Conservation (phyloP, 2,888 invertebrate species). For the Lepeophtheirus nordmannii region DNA sequence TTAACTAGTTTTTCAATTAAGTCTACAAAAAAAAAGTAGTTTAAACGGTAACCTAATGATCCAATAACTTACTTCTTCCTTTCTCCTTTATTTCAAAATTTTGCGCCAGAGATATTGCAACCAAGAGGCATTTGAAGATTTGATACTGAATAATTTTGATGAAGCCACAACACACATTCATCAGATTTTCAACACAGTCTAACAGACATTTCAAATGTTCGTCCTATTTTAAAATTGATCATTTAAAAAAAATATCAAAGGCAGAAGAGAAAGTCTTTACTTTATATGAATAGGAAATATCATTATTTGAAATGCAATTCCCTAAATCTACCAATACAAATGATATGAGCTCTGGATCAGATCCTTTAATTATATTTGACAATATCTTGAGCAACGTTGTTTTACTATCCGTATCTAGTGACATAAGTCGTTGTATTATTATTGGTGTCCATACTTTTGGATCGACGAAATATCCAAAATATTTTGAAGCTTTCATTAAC, state of each 20-base stretch:
- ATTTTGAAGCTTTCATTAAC: constrained; percentile 6
- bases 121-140: constrained; percentile 6
- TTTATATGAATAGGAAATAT: neutral
- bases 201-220: neutral
- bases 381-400: neutral
- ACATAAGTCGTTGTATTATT: neutral
- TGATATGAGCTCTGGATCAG: neutral
- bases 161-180: neutral
- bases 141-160: neutral
- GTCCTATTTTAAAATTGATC: neutral
- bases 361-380: constrained; percentile 6
- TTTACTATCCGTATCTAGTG: neutral
- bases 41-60: neutral
- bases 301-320: neutral
- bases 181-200: neutral
- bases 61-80: neutral
- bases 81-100: neutral
- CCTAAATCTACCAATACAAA: neutral
- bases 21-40: neutral
- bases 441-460: constrained; percentile 6
- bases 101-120: neutral
- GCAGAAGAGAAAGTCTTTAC: neutral
- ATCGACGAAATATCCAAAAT: constrained; percentile 15
- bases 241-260: neutral
- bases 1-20: neutral